Percentiles rank a stretch among this genome's conserved stretches.
phyloP scores from a whole-genome alignment of 1,140 invertebrate species.

The Lepidurus arcticus region DNA sequence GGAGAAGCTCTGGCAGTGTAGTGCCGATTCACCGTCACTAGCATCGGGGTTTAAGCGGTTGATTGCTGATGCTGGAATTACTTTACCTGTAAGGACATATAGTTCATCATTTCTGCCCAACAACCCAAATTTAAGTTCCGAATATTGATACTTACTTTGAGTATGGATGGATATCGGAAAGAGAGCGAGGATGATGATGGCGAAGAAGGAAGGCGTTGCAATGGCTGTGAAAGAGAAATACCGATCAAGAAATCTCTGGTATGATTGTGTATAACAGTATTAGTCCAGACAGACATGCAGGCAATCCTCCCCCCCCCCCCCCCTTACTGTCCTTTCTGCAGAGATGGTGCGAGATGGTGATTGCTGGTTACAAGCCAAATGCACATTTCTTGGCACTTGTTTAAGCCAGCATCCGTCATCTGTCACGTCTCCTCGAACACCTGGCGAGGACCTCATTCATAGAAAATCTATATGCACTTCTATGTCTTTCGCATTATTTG shows the following conservation, averaged over 20 bases:
- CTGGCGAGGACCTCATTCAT: conserved; percentile 9
- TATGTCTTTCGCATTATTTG: neutral
- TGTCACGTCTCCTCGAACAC: neutral
- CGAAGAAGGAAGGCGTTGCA: neutral
- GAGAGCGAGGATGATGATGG: neutral
- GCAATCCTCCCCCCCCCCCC: neutral
- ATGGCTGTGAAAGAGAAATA: neutral
- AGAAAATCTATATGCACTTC: neutral
- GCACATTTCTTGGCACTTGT: conserved; percentile 2
- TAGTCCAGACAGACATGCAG: conserved; percentile 7
- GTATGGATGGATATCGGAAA: neutral
- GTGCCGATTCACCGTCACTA: neutral
- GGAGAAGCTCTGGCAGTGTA: conserved; percentile 51
- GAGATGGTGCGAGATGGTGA: neutral
- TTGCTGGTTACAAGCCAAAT: neutral
- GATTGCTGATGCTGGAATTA: neutral
- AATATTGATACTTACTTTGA: neutral
- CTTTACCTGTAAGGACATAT: neutral
- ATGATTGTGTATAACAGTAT: neutral
- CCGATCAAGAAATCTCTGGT: no score
- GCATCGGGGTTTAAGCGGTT: neutral
- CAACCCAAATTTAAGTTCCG: neutral
- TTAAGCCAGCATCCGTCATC: neutral
- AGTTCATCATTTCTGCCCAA: neutral
- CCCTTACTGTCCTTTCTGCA: neutral